phyloP scores from a whole-genome alignment of 92 coral and sea anemone species.

The Palythoa heliodiscus region DNA sequence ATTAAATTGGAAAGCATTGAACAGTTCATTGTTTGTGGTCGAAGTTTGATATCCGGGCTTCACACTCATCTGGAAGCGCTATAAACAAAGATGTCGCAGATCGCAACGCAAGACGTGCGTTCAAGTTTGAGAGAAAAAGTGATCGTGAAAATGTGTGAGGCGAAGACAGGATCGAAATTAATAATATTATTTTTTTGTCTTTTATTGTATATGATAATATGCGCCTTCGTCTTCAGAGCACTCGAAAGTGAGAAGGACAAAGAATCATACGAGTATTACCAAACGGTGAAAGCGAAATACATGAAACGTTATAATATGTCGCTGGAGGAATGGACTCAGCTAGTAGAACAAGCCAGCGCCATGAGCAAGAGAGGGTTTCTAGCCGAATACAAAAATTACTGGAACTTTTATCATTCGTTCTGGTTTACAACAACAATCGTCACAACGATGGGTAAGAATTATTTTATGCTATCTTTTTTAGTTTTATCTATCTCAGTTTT shows the following conservation, averaged over 20 bases:
- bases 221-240: conserved; percentile 68
- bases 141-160: conserved; percentile 32
- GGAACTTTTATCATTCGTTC: conserved; percentile 88
- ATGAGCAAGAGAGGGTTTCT: conserved; percentile 67
- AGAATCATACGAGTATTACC: conserved; percentile 51
- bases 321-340: conserved; percentile 57
- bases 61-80: background rate
- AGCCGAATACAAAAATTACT: conserved; percentile 55
- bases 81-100: conserved; percentile 16
- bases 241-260: conserved; percentile 64
- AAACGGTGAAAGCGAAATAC: conserved; percentile 40
- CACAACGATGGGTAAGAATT: conserved; percentile 81
- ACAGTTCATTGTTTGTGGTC: background rate
- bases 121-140: conserved; percentile 4
- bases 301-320: conserved; percentile 66
- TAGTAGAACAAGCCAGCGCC: conserved; percentile 53
- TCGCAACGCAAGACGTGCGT: background rate
- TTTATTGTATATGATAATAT: conserved; percentile 56
- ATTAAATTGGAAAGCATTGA: background rate
- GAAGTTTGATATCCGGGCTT: conserved; percentile 22
- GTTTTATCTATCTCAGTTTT: background rate
- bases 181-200: conserved; percentile 48
- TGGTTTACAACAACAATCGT: conserved; percentile 86
- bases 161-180: conserved; percentile 54
- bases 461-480: background rate